These are phyloP conservation scores for Podarcis raffonei DNA, from an alignment of 2,113 vertebrate genomes.

Conservation along the genomic window DNA sequence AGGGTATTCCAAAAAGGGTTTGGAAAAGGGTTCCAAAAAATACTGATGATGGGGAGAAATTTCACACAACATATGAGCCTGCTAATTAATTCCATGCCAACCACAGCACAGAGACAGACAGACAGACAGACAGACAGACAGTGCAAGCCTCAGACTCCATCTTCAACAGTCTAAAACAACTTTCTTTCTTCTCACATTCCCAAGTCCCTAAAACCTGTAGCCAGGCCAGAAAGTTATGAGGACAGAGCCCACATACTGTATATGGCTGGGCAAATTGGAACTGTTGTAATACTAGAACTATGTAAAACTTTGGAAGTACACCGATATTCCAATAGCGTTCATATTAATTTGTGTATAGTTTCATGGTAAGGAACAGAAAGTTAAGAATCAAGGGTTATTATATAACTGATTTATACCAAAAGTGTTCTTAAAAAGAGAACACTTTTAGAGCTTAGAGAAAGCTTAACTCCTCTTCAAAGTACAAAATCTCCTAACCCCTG, in stretches of 20 bases:
- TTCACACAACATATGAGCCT: background rate
- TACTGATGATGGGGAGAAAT: background rate
- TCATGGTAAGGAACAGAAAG: background rate
- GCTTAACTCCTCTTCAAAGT: constrained; percentile 29
- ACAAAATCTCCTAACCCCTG: constrained; percentile 35
- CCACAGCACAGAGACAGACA: background rate
- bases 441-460: constrained; percentile 28
- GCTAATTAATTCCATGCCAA: background rate
- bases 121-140: background rate
- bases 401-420: constrained; percentile 5
- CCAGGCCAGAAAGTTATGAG: background rate
- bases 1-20: background rate
- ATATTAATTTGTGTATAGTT: background rate
- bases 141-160: background rate
- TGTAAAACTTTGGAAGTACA: background rate
- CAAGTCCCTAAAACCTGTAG: background rate
- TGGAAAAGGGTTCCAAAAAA: too few species aligned
- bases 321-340: background rate
- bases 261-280: background rate
- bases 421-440: background rate
- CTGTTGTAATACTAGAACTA: background rate
- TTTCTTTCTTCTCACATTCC: background rate
- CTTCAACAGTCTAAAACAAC: background rate
- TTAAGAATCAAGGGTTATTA: background rate
- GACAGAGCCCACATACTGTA: background rate